phyloP scores from a whole-genome alignment of 2,113 vertebrate genomes.

The Porphyrio hochstetteri region DNA sequence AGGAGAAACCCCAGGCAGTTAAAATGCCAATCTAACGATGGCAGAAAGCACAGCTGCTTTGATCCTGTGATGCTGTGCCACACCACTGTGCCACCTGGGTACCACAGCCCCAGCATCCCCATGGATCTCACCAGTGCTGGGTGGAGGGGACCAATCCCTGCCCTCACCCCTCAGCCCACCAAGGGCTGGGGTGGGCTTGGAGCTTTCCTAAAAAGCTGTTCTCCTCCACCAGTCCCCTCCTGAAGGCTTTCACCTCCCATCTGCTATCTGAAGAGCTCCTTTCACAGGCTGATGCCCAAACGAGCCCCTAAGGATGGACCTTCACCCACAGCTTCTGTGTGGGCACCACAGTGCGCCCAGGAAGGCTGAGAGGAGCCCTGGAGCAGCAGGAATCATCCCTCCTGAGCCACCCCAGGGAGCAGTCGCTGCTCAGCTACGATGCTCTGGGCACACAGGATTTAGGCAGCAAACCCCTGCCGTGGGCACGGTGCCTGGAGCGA shows the following conservation, averaged over 20 bases:
- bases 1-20: neutral
- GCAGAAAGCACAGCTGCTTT: neutral
- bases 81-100: too few relatives aligned
- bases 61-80: neutral
- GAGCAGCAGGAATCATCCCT: fast-evolving
- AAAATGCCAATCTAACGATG: neutral
- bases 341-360: fast-evolving
- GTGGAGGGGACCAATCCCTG: neutral
- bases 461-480: neutral
- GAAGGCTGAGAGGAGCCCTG: neutral
- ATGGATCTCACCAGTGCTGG: neutral
- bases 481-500: neutral
- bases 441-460: neutral
- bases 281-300: fast-evolving
- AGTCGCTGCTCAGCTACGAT: fast-evolving
- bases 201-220: neutral
- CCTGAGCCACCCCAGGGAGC: neutral
- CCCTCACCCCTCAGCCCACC: neutral
- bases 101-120: neutral
- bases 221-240: neutral
- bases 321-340: fast-evolving
- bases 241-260: neutral
- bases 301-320: neutral
- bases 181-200: fast-evolving
- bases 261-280: neutral